Evolutionary conservation across 1,140 invertebrate genomes (phyloP), one percentile per base, ranked within the genome.

Genomic region (Pectinophora gossypiella): DNA sequence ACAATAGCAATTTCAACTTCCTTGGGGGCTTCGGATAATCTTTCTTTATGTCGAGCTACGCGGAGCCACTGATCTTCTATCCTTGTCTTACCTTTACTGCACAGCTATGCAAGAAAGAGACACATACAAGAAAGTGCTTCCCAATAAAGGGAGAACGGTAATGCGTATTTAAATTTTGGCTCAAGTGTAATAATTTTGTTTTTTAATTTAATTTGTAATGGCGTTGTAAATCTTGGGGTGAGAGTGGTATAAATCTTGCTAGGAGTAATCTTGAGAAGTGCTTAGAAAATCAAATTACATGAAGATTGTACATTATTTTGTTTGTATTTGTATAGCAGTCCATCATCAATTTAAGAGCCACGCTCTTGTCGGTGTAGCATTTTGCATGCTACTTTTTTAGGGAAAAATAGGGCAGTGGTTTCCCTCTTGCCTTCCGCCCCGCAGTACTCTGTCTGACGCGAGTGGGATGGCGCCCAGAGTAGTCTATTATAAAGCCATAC

Each of bases 1-100:
- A 87, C 85, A 89, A 89, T 85, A 86, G 87, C 87, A 88, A 89
- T 89, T 89, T 85, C 86, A 85, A 89, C 86, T 89, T 89, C 85
- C 86, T 89, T 88, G 88, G 87, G 85, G 86, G 85, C 87, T 89
- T 85, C 76, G 84, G 83, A 89, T 89, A 89, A 89, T 87, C 87
- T 87, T 89, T 88, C 87, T 89, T 89, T 88, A 88, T 88, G 87
- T 80, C 75, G 77, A 79, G 73, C 70, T 79, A 75, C 70, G 68
- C 72, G 68, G 64, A 58, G 56, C 51, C 67, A 66, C 36, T 7
- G 23, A 60, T 65, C 45, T 62, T 54, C 42, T 46, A 18, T 77
- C 71, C 51, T 66, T 56, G 61, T 80, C 64, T 47, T 22, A 45
- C 63, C 35, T 12, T 21, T 13, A 59, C 21, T 50, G 44, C n/a